Percentiles rank a stretch among this genome's conserved stretches.
Evolutionary conservation across 1,140 invertebrate genomes (phyloP).

Genomic region (Heliconius nattereri): DNA sequence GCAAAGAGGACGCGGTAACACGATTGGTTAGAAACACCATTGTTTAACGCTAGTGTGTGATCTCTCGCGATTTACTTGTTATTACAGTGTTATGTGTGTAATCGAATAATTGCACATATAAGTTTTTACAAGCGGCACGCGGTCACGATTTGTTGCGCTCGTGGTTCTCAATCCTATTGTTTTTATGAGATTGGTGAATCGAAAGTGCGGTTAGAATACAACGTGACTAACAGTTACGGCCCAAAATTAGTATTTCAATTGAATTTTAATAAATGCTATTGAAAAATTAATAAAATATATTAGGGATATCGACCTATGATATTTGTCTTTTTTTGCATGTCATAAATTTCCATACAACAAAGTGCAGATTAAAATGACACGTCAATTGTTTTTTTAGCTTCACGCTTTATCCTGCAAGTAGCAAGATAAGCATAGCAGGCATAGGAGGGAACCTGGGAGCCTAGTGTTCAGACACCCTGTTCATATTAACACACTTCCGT

Average conservation of each 20-base stretch:
- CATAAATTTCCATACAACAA: too few species aligned
- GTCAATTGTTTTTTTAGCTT: too few species aligned
- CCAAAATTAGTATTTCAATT: conserved; percentile 38
- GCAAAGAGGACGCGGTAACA: conserved; percentile 17
- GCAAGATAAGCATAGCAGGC: too few species aligned
- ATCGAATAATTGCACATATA: conserved; percentile 59
- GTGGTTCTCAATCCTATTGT: conserved; percentile 59
- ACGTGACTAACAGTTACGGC: conserved; percentile 36
- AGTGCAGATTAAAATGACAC: too few species aligned
- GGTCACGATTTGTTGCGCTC: conserved; percentile 58
- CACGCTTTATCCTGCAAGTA: too few species aligned
- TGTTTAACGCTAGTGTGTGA: conserved; percentile 53
- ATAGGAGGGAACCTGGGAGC: too few species aligned
- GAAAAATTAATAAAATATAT: conserved; percentile 14
- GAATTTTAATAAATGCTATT: conserved; percentile 35
- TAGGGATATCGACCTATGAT: too few species aligned
- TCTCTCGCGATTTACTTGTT: conserved; percentile 51
- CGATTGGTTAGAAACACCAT: conserved; percentile 68
- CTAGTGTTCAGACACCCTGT: too few species aligned
- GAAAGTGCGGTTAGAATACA: conserved; percentile 44
- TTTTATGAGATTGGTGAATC: conserved; percentile 66
- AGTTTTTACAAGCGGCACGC: conserved; percentile 53
- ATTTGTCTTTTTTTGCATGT: not conserved
- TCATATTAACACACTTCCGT: too few species aligned
- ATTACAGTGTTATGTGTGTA: conserved; percentile 66